Conservation (phyloP, 2,797 vertebrate genomes). For the Neoniphon sammara region DNA sequence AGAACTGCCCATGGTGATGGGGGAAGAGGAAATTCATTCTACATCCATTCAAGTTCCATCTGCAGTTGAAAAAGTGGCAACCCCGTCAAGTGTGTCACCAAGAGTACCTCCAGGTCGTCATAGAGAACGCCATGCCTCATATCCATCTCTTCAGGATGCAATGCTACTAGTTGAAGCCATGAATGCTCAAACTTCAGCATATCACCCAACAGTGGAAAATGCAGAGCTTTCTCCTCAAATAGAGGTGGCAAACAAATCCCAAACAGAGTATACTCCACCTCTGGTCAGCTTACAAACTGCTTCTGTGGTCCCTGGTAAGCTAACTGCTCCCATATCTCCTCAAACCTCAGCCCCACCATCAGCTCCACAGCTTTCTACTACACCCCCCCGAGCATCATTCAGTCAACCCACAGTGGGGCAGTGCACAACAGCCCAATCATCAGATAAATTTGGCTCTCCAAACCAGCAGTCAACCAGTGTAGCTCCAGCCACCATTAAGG, state of each 20-base stretch:
- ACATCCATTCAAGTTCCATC: background rate
- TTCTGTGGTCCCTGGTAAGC: background rate
- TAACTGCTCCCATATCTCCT: background rate
- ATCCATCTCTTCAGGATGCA: constrained; percentile 72
- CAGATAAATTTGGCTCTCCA: background rate
- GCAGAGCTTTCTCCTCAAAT: background rate
- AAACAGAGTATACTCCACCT: background rate
- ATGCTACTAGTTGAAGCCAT: constrained; percentile 76
- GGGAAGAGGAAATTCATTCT: background rate
- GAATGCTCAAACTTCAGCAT: constrained; percentile 31
- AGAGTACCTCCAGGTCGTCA: constrained; percentile 7
- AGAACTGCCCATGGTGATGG: background rate
- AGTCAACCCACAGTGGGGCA: background rate
- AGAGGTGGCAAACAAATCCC: background rate
- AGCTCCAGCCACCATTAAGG: background rate
- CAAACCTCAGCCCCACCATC: background rate
- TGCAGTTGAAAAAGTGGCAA: background rate
- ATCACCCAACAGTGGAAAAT: constrained; percentile 37
- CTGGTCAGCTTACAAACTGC: constrained; percentile 12
- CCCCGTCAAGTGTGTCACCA: background rate
- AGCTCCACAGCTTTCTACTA: background rate
- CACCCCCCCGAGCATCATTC: background rate
- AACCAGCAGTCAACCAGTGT: constrained; percentile 1
- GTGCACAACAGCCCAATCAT: background rate
- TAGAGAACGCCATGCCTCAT: constrained; percentile 29